A percentile compares a stretch with the other conserved stretches of the same genome.
phyloP scores from a whole-genome alignment of 2,888 invertebrate genomes.

The Drosophila pullipes region DNA sequence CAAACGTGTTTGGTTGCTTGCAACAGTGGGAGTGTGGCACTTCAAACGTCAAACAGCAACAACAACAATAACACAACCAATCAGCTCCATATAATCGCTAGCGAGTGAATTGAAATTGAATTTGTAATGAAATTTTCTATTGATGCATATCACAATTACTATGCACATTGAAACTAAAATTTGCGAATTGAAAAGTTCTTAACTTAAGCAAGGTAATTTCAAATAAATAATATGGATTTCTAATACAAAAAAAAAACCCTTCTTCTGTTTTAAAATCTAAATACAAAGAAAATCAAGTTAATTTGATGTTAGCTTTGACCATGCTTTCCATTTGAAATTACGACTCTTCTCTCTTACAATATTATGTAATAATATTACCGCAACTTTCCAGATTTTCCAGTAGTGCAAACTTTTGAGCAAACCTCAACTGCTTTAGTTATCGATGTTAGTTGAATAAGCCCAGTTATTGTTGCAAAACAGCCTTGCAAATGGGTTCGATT shows the following conservation, averaged over 20 bases:
- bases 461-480: background rate
- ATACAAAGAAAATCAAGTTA: background rate
- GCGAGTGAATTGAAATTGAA: slow-evolving; percentile 52
- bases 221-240: background rate
- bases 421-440: background rate
- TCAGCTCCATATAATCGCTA: slow-evolving; percentile 46
- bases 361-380: background rate
- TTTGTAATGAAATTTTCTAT: slow-evolving; percentile 35
- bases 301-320: too few species aligned
- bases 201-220: background rate
- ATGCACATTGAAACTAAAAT: slow-evolving; percentile 26
- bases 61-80: slow-evolving; percentile 15
- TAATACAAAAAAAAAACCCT: background rate
- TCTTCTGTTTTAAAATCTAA: too few species aligned
- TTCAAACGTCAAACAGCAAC: slow-evolving; percentile 18
- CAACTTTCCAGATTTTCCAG: background rate
- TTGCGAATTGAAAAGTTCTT: background rate
- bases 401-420: background rate
- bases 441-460: background rate
- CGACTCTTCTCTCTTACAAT: background rate
- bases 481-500: slow-evolving; percentile 23
- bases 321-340: background rate
- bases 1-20: slow-evolving; percentile 74
- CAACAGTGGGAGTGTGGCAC: slow-evolving; percentile 40
- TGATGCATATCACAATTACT: slow-evolving; percentile 12